Evolutionary conservation across 2,797 vertebrate genomes (phyloP).

Genomic region (Psittacula echo): DNA sequence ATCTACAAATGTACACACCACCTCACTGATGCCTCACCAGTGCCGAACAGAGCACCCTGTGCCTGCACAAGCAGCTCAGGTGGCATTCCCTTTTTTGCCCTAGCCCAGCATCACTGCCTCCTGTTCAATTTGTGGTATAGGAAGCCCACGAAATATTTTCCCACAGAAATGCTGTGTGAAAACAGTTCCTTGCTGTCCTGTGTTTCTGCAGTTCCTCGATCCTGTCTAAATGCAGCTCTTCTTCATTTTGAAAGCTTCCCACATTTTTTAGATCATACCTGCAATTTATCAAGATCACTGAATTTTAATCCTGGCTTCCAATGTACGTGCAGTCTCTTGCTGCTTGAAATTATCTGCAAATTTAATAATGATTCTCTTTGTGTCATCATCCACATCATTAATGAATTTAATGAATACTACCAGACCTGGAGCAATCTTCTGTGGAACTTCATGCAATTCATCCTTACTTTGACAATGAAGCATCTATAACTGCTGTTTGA

Average conservation of each 20-base stretch:
- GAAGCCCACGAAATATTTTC: not conserved
- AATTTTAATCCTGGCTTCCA: constrained; percentile 28
- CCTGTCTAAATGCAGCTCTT: not conserved
- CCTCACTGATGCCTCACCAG: not conserved
- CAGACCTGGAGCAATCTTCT: not conserved
- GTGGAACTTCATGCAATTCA: not conserved
- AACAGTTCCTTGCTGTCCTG: not conserved
- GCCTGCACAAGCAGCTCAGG: not conserved
- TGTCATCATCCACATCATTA: constrained; percentile 6
- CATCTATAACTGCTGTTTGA: not conserved
- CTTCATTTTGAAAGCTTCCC: not conserved
- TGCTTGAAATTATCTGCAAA: constrained; percentile 27
- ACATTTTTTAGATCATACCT: constrained; percentile 14
- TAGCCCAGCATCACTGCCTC: not conserved
- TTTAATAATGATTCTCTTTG: constrained; percentile 22
- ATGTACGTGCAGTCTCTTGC: not conserved
- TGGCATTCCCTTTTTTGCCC: not conserved
- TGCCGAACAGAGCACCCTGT: not conserved
- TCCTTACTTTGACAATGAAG: constrained; percentile 8
- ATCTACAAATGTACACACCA: fast-evolving
- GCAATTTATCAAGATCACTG: not conserved
- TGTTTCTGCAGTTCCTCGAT: not conserved
- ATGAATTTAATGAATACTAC: constrained; percentile 5
- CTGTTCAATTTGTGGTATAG: not conserved
- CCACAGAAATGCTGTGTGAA: not conserved